Percentiles rank a stretch among this genome's conserved stretches.
phyloP scores from a whole-genome alignment of 2,888 invertebrate genomes.

The Lepidochitona cinerea region DNA sequence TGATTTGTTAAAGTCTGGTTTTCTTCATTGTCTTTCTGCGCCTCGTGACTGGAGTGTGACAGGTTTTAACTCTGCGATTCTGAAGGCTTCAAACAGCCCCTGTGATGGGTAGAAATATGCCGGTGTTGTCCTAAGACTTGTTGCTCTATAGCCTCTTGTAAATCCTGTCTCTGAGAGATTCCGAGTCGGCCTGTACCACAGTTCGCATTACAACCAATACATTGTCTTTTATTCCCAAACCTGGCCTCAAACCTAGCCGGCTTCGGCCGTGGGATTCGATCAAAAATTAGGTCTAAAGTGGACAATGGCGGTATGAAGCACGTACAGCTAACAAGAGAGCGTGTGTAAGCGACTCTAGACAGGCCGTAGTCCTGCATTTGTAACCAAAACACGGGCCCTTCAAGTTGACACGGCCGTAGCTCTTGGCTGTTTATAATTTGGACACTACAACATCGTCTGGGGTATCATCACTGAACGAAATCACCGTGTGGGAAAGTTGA shows the following conservation, averaged over 20 bases:
- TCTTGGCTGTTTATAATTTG: not conserved
- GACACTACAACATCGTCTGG: not conserved
- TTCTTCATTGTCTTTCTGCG: not conserved
- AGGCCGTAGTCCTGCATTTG: not conserved
- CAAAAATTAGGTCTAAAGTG: conserved; percentile 3
- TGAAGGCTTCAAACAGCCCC: not conserved
- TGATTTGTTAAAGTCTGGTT: not conserved
- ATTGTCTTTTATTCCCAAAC: conserved; percentile 4
- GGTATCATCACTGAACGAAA: not conserved
- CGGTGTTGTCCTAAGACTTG: not conserved
- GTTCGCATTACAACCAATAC: not conserved
- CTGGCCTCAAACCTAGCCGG: not conserved
- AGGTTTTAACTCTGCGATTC: not conserved
- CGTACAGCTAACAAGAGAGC: not conserved
- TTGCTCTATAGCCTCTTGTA: not conserved
- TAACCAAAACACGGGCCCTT: not conserved
- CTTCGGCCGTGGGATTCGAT: conserved; percentile 4
- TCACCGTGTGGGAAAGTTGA: not conserved
- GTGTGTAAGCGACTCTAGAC: not conserved
- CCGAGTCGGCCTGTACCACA: not conserved
- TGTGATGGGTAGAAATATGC: not conserved
- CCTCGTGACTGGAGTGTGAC: not conserved
- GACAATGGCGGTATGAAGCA: not conserved
- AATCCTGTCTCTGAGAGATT: not conserved
- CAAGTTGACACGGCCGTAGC: not conserved